A percentile compares a stretch with the other conserved stretches of the same genome.
Evolutionary conservation across 2,113 vertebrate genomes (phyloP).

Genomic region (Excalfactoria chinensis): DNA sequence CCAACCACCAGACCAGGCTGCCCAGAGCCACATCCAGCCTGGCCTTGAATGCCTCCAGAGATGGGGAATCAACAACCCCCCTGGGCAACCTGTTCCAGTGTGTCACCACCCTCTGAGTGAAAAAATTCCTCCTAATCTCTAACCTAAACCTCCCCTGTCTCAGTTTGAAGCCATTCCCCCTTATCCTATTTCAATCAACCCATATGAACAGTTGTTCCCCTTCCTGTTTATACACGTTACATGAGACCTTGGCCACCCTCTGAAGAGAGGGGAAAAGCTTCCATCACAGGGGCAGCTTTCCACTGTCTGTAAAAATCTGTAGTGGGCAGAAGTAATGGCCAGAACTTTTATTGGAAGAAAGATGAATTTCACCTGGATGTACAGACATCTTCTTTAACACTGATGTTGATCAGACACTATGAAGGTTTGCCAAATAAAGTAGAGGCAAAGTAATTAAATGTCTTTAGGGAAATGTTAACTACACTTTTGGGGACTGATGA

Average conservation of each 20-base stretch:
- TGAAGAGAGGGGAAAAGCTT: slow-evolving; percentile 11
- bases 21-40: too few species aligned
- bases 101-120: too few species aligned
- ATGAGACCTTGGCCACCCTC: neutral
- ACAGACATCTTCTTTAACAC: neutral
- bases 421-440: neutral
- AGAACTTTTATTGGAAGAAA: neutral
- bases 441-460: neutral
- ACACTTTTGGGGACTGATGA: neutral
- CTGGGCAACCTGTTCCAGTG: too few species aligned
- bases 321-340: neutral
- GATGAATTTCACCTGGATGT: neutral
- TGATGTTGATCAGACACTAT: neutral
- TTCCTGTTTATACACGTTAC: neutral
- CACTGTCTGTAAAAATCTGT: neutral
- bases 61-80: too few species aligned
- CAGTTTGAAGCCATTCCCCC: too few species aligned
- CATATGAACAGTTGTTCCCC: too few species aligned
- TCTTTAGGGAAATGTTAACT: neutral
- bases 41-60: too few species aligned
- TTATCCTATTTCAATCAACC: too few species aligned
- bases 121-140: too few species aligned
- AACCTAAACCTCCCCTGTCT: too few species aligned
- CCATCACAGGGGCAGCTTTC: neutral
- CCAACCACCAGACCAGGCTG: too few species aligned